These are phyloP conservation scores for Bombus waltoni DNA, from an alignment of 1,140 invertebrate species.

Conservation along the genomic window DNA sequence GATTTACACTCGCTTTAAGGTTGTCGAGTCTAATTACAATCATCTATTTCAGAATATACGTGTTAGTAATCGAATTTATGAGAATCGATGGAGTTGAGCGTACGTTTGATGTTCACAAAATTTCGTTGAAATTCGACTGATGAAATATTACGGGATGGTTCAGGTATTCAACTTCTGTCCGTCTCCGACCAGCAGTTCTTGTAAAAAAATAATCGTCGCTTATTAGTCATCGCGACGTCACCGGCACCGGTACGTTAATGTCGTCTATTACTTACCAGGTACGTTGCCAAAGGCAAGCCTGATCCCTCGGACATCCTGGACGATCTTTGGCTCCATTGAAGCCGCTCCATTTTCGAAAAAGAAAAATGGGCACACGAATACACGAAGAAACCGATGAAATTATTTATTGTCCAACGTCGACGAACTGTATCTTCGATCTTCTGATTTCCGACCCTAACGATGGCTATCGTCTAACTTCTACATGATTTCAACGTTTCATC, in stretches of 20 bases:
- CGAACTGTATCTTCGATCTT: constrained; percentile 7
- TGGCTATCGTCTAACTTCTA: background rate
- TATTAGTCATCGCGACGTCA: constrained; percentile 60
- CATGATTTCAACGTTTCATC: background rate
- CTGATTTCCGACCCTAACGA: background rate
- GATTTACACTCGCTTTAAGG: background rate
- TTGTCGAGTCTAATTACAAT: background rate
- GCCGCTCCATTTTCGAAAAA: constrained; percentile 23
- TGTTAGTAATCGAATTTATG: background rate
- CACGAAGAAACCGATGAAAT: constrained; percentile 15
- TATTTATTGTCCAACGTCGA: constrained; percentile 24
- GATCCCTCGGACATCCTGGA: constrained; percentile 29
- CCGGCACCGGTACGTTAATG: constrained; percentile 72
- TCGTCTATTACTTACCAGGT: constrained; percentile 71
- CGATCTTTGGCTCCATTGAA: constrained; percentile 10
- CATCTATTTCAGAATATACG: background rate
- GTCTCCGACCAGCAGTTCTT: constrained; percentile 47
- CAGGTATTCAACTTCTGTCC: constrained; percentile 30
- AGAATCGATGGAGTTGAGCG: background rate
- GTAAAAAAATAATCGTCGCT: constrained; percentile 53
- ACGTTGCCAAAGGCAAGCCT: constrained; percentile 39
- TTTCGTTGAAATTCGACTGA: background rate
- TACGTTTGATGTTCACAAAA: background rate
- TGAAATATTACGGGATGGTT: constrained; percentile 19
- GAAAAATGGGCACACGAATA: constrained; percentile 20